phyloP scores from a whole-genome alignment of 2,113 vertebrate species.

The Smithornis capensis region DNA sequence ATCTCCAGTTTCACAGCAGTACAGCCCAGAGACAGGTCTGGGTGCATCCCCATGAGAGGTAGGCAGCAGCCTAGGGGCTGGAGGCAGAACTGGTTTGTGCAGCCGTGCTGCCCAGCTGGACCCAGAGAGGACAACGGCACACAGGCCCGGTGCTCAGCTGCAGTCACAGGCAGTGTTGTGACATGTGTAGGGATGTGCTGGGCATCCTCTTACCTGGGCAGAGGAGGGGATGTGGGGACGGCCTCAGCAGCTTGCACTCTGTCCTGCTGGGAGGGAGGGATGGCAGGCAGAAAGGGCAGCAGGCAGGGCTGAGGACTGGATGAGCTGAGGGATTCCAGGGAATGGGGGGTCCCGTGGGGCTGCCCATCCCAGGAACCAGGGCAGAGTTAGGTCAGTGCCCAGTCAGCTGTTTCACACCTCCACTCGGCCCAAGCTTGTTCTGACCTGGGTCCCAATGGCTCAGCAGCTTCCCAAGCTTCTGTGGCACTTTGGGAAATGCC shows the following conservation, averaged over 20 bases:
- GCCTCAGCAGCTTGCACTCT: background rate
- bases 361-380: background rate
- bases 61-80: background rate
- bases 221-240: rapidly evolving
- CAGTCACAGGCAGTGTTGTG: background rate
- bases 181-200: rapidly evolving
- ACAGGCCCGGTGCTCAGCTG: background rate
- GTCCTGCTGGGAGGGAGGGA: background rate
- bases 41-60: rapidly evolving
- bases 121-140: background rate
- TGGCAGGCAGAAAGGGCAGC: background rate
- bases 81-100: background rate
- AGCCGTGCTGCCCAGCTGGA: background rate
- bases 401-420: rapidly evolving
- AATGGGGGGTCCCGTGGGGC: rapidly evolving
- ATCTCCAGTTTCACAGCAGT: background rate
- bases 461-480: background rate
- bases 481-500: background rate
- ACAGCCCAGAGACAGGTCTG: background rate
- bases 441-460: background rate
- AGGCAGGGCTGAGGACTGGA: background rate
- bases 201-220: background rate
- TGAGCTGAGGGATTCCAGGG: background rate
- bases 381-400: background rate
- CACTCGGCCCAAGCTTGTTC: background rate